Conservation (phyloP, 37 sponge, comb jelly and placozoan species). For the Haliclona indistincta region DNA sequence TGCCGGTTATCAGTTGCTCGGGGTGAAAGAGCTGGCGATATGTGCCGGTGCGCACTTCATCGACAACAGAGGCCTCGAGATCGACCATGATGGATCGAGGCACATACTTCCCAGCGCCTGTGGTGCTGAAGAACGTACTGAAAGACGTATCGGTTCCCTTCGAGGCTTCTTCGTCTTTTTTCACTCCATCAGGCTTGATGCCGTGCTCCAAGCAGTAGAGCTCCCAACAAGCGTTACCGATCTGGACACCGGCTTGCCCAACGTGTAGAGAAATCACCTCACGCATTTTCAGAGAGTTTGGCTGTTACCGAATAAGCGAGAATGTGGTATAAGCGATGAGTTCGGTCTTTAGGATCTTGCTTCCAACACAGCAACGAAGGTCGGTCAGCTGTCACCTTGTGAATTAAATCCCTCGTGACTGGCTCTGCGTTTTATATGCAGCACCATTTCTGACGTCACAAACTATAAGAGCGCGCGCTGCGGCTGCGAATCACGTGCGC, state of each 20-base stretch:
- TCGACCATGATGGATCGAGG: slow-evolving; percentile 90
- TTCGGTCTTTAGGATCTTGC: too few species aligned
- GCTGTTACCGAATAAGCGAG: too few species aligned
- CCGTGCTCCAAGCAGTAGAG: slow-evolving; percentile 93
- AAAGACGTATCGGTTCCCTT: slow-evolving; percentile 90
- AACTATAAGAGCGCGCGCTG: too few species aligned
- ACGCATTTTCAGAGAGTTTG: too few species aligned
- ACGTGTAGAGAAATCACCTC: slow-evolving; percentile 92
- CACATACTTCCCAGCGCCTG: slow-evolving; percentile 92
- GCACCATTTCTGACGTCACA: too few species aligned
- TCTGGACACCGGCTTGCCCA: slow-evolving; percentile 91
- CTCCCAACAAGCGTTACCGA: slow-evolving; percentile 89
- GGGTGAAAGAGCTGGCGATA: slow-evolving; percentile 96
- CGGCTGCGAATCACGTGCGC: too few species aligned
- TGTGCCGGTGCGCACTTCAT: slow-evolving; percentile 87
- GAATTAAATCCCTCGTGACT: too few species aligned
- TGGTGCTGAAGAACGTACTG: slow-evolving; percentile 96
- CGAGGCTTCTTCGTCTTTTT: slow-evolving; percentile 51
- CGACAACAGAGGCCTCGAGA: slow-evolving; percentile 87
- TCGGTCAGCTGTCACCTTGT: too few species aligned
- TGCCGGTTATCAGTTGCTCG: slow-evolving; percentile 96
- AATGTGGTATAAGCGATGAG: too few species aligned
- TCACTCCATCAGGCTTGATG: slow-evolving; percentile 77
- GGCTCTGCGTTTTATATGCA: too few species aligned
- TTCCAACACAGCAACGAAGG: too few species aligned